Conservation (phyloP, 1,140 invertebrate species). For the Metaphire vulgaris region DNA sequence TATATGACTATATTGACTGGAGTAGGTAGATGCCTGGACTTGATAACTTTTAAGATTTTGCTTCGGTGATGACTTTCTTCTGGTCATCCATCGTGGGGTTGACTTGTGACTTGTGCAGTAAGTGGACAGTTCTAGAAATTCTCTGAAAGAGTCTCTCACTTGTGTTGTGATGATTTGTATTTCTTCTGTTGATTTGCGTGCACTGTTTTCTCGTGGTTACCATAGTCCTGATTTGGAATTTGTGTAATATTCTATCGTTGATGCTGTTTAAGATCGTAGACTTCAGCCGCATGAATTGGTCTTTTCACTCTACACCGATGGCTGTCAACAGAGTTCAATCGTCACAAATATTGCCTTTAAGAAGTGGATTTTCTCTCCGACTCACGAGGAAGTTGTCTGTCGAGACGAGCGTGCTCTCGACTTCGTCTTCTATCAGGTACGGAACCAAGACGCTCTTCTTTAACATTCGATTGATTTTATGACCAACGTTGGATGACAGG, state of each 20-base stretch:
- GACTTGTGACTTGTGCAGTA: too few species aligned
- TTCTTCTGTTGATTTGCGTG: neutral
- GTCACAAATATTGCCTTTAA: slow-evolving; percentile 76
- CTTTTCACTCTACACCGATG: neutral
- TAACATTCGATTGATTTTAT: too few species aligned
- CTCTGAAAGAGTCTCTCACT: neutral
- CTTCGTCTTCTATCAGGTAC: slow-evolving; percentile 70
- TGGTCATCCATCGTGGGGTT: too few species aligned
- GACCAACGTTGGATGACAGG: too few species aligned
- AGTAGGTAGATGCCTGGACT: too few species aligned
- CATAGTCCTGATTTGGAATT: neutral
- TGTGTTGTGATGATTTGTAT: neutral
- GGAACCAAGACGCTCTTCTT: too few species aligned
- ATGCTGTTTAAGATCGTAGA: neutral
- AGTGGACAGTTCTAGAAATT: neutral
- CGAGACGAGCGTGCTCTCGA: slow-evolving; percentile 59
- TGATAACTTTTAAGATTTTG: too few species aligned
- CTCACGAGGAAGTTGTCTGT: slow-evolving; percentile 65
- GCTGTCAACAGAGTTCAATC: neutral
- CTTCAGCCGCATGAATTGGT: neutral
- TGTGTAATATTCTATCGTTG: neutral
- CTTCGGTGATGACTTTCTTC: too few species aligned
- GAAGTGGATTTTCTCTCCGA: slow-evolving; percentile 85
- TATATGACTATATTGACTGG: too few species aligned
- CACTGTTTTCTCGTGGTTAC: neutral